Evolutionary conservation across 2,888 invertebrate species (phyloP).

Genomic region (Parnassius apollo): DNA sequence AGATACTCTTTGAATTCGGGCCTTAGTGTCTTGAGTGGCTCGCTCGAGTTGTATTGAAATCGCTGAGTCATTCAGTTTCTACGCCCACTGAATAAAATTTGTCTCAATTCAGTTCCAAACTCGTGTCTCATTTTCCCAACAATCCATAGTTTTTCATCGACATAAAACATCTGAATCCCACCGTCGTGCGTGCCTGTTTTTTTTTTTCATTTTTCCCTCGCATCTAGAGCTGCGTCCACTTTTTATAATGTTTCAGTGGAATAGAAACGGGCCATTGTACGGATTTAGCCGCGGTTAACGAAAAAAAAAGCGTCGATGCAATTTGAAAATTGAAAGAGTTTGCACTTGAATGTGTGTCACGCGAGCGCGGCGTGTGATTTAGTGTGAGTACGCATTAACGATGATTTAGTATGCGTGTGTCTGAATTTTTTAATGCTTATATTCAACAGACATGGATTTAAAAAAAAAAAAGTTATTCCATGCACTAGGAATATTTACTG

Average conservation of each 20-base stretch:
- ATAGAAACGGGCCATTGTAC: slow-evolving; percentile 17
- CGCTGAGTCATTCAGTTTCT: too few relatives aligned
- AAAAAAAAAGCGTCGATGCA: slow-evolving; percentile 2
- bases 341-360: slow-evolving; percentile 13
- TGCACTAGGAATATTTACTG: too few relatives aligned
- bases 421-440: too few relatives aligned
- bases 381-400: too few relatives aligned
- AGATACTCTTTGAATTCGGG: too few relatives aligned
- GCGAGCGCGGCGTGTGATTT: neutral
- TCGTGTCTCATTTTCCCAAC: neutral
- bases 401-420: too few relatives aligned
- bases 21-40: too few relatives aligned
- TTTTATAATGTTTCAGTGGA: slow-evolving; percentile 8
- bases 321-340: neutral
- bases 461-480: too few relatives aligned
- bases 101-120: neutral
- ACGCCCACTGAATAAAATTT: neutral
- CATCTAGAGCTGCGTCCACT: slow-evolving; percentile 7
- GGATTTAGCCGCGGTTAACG: neutral
- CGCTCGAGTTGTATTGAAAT: too few relatives aligned
- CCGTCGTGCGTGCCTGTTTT: slow-evolving; percentile 5
- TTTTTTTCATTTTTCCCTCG: slow-evolving; percentile 4
- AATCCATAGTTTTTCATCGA: neutral
- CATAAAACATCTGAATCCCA: neutral
- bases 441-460: too few relatives aligned